Evolutionary conservation across 2,888 invertebrate species (phyloP), one percentile per base, ranked within the genome.

Genomic region (Lasioglossum figueresi): DNA sequence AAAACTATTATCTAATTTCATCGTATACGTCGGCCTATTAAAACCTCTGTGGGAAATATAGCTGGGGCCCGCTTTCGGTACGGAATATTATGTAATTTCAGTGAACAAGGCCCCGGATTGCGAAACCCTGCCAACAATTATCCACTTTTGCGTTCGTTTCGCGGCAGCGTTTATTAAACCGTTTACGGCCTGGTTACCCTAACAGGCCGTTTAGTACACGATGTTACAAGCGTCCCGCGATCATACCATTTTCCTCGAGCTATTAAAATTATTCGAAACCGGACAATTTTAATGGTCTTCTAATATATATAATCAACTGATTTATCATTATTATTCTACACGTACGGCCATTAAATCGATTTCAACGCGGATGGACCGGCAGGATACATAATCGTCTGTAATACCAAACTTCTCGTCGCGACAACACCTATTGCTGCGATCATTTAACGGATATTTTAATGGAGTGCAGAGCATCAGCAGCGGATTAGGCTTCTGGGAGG

Each of bases 271-370:
- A 76, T 73, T 48, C 71, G 45, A 59, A 14, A 0, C 59, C 19
- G 31, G 56, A 52, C 40, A 68, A 77, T 82, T 77, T 83, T 71
- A 80, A 83, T 66, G 76, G n/a, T 56, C 37, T 27, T 27, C 48
- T 68, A 77, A 82, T 76, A 45, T 27, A 82, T 82, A 37, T 77
- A 73, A 83, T 83, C 59, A 83, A 37, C n/a, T 16, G 37, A 8
- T 45, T 66, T 19, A 66, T 66, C 34, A 19, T 66, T 34, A 66
- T 31, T 16, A 66, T 66, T 66, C 66, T 34, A 66, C 66, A 1
- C 34, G 34, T 34, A 66, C 16, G 2, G 19, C 66, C 66, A 31
- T 66, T 66, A 34, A 66, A 66, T 34, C 66, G 66, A 6, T 34
- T 34, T 34, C 19, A 19, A 66, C 66, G 19, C 14, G 66, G 66